These are phyloP conservation scores for Danionella cerebrum DNA, from an alignment of 2,113 vertebrate genomes.

Conservation along the genomic window DNA sequence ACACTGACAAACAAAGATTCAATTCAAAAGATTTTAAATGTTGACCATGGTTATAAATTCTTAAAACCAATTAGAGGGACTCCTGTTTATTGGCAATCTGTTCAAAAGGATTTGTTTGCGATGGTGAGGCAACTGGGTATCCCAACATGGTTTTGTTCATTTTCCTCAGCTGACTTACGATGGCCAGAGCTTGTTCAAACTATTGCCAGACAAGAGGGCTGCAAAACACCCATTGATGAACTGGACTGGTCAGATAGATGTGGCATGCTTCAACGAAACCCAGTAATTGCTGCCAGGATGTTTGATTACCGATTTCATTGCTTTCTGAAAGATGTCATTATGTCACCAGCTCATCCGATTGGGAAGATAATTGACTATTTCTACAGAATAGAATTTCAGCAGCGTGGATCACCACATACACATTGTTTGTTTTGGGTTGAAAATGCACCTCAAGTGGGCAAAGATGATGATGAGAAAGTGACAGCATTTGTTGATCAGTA, in stretches of 20 bases:
- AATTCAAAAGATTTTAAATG: slow-evolving; percentile 5
- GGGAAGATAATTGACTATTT: slow-evolving; percentile 27
- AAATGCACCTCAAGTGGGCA: neutral
- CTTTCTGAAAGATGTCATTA: slow-evolving; percentile 18
- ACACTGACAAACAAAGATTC: slow-evolving; percentile 6
- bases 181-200: slow-evolving; percentile 10
- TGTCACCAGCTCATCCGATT: slow-evolving; percentile 20
- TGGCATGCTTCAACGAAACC: slow-evolving; percentile 12
- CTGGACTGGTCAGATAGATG: slow-evolving; percentile 21
- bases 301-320: slow-evolving; percentile 8
- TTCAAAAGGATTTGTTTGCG: slow-evolving; percentile 24
- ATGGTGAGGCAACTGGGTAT: slow-evolving; percentile 21
- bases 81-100: slow-evolving; percentile 2
- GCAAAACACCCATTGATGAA: neutral
- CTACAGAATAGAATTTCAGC: slow-evolving; percentile 24
- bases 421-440: slow-evolving; percentile 12
- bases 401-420: slow-evolving; percentile 5
- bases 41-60: slow-evolving; percentile 26
- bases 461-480: neutral
- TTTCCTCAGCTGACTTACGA: slow-evolving; percentile 20
- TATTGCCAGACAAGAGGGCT: slow-evolving; percentile 2
- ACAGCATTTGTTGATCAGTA: neutral
- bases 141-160: slow-evolving; percentile 8
- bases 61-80: slow-evolving; percentile 16
- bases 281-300: slow-evolving; percentile 18